Evolutionary conservation across 2,113 vertebrate species (phyloP).

Genomic region (Callospermophilus lateralis): DNA sequence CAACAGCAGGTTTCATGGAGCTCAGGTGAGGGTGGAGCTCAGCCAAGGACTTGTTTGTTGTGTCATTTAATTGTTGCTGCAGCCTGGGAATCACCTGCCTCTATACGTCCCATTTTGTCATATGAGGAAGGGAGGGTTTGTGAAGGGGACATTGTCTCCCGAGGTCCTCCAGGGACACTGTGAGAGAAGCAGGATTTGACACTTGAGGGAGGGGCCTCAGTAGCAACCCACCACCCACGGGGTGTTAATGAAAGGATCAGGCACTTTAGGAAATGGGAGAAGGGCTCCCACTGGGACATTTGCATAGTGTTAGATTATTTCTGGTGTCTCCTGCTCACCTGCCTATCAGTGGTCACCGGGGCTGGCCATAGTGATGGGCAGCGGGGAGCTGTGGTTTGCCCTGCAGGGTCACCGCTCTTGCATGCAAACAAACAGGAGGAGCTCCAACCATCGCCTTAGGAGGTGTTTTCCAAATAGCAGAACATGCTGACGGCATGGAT

Average conservation of each 20-base stretch:
- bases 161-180: not conserved
- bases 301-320: not conserved
- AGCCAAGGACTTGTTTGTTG: too few relatives aligned
- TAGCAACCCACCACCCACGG: not conserved
- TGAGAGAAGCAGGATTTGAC: not conserved
- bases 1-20: not conserved
- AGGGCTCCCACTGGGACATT: not conserved
- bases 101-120: not conserved
- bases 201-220: too few relatives aligned
- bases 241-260: not conserved
- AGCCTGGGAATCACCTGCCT: not conserved
- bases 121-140: not conserved
- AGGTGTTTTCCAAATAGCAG: not conserved
- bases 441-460: not conserved
- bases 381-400: accelerated
- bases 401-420: too few relatives aligned
- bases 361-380: accelerated
- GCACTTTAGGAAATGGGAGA: accelerated
- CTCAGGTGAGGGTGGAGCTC: not conserved
- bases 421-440: not conserved
- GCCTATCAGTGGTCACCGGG: not conserved
- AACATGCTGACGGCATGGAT: not conserved
- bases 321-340: not conserved
- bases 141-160: not conserved
- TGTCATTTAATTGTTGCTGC: not conserved